A percentile compares a stretch with the other conserved stretches of the same genome.
These are phyloP conservation scores for Hypsibius dujardini DNA, from an alignment of 1,140 invertebrate genomes.

Conservation along the genomic window DNA sequence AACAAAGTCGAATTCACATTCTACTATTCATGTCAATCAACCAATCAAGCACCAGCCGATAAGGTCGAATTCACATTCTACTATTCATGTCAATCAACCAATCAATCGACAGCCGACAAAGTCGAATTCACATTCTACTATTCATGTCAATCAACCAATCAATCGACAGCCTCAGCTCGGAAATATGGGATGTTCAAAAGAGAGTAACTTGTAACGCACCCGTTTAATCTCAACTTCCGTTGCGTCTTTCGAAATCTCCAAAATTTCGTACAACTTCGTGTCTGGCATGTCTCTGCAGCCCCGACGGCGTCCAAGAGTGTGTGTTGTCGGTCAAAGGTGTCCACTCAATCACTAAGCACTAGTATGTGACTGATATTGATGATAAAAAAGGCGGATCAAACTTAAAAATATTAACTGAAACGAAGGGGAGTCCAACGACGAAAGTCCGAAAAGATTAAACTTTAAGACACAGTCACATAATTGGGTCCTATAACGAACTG, in stretches of 20 bases:
- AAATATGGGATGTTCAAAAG: background rate
- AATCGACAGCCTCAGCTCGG: slow-evolving; percentile 47
- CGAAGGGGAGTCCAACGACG: too few relatives aligned
- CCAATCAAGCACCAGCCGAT: too few relatives aligned
- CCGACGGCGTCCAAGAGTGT: too few relatives aligned
- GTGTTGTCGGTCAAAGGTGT: background rate
- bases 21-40: too few relatives aligned
- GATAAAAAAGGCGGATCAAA: too few relatives aligned
- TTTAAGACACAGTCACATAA: too few relatives aligned
- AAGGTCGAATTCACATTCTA: too few relatives aligned
- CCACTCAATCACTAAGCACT: background rate
- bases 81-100: background rate
- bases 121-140: slow-evolving; percentile 70
- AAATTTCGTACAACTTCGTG: slow-evolving; percentile 60
- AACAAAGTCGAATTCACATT: too few relatives aligned
- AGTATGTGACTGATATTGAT: too few relatives aligned
- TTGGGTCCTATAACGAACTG: too few relatives aligned
- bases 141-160: slow-evolving; percentile 64
- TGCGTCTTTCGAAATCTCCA: slow-evolving; percentile 55
- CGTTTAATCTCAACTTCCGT: slow-evolving; percentile 66
- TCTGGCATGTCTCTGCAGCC: slow-evolving; percentile 37
- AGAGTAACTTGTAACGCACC: slow-evolving; percentile 38
- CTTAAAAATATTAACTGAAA: too few relatives aligned
- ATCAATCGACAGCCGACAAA: slow-evolving; percentile 47
- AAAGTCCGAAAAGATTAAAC: too few relatives aligned